A percentile compares a stretch with the other conserved stretches of the same genome.
phyloP scores from a whole-genome alignment of 2,113 vertebrate genomes.

The Cebidichthys violaceus region DNA sequence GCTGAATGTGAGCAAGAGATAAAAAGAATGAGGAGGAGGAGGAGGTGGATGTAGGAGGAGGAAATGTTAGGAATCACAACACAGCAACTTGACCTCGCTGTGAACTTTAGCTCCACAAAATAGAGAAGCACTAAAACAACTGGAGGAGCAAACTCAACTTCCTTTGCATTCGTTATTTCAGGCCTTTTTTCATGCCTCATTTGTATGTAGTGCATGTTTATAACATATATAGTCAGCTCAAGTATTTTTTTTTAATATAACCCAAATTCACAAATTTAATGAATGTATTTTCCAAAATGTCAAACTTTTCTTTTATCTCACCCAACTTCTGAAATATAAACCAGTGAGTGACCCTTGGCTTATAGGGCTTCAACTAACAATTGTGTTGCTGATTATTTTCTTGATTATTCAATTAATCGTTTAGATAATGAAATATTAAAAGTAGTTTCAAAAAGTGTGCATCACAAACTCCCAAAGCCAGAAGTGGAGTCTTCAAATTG shows the following conservation, averaged over 20 bases:
- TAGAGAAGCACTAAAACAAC: constrained; percentile 25
- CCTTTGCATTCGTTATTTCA: background rate
- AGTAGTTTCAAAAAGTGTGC: too few species aligned
- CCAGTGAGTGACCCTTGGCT: background rate
- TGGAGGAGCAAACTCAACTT: background rate
- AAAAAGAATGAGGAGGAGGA: constrained; percentile 35
- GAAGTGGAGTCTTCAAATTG: too few species aligned
- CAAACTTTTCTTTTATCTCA: background rate
- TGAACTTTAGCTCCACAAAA: constrained; percentile 67
- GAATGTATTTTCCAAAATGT: background rate
- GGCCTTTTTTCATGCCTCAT: background rate
- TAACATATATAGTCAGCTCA: background rate
- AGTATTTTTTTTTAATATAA: background rate
- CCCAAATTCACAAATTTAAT: background rate
- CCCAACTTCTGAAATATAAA: background rate
- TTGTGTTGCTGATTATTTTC: background rate
- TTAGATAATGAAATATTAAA: background rate
- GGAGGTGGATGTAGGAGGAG: constrained; percentile 39
- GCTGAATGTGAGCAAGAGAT: constrained; percentile 41
- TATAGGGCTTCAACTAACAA: too few species aligned
- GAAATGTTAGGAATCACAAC: constrained; percentile 59
- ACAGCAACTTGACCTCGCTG: constrained; percentile 69
- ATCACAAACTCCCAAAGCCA: too few species aligned
- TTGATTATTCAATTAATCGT: background rate
- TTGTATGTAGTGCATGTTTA: background rate